Conservation (phyloP, 2,113 vertebrate genomes). For the Sclerurus mexicanus region DNA sequence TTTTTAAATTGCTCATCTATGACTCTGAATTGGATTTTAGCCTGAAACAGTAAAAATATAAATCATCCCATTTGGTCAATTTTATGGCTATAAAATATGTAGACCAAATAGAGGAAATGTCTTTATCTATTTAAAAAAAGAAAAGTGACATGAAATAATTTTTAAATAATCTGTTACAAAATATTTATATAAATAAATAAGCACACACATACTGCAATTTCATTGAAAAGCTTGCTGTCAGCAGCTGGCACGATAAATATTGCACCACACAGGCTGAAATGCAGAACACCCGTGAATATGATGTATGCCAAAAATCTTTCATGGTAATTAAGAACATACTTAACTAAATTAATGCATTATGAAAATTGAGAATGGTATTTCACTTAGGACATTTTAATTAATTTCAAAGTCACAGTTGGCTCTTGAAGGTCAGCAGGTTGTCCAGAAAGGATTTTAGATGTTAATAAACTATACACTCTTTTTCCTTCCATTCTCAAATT, state of each 20-base stretch:
- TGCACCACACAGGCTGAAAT: not conserved
- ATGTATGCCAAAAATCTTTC: not conserved
- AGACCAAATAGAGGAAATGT: not conserved
- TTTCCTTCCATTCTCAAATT: not conserved
- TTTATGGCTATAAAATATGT: not conserved
- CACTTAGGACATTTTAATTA: not conserved
- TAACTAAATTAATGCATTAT: not conserved
- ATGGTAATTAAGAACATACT: not conserved
- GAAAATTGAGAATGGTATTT: not conserved
- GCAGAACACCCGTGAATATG: not conserved
- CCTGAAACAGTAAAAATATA: not conserved
- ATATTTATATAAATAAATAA: not conserved
- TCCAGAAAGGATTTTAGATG: not conserved
- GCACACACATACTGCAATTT: not conserved
- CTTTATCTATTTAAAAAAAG: not conserved
- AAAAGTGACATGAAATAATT: not conserved
- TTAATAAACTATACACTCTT: not conserved
- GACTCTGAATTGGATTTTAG: not conserved
- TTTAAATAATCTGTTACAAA: not conserved
- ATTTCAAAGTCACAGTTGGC: not conserved
- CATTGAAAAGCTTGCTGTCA: not conserved
- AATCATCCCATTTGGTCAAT: not conserved
- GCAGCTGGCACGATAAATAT: not conserved
- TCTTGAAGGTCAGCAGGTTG: constrained; percentile 17
- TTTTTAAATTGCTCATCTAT: not conserved